Percentiles rank a stretch among this genome's conserved stretches.
phyloP scores from a whole-genome alignment of 2,797 vertebrate species.

The Orestias chungarensis region DNA sequence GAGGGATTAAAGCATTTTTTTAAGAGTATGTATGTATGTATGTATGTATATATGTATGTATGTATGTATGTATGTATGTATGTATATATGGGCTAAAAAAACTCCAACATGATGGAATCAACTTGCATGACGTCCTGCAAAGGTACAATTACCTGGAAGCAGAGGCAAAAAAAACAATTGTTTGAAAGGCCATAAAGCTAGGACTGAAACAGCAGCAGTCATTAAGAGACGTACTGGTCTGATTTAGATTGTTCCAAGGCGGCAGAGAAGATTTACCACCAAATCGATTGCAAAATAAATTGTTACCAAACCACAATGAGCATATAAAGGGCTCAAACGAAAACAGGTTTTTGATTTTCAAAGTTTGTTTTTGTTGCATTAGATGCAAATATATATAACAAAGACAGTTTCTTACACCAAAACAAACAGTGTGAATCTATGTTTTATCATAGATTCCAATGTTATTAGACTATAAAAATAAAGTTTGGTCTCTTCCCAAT shows the following conservation, averaged over 20 bases:
- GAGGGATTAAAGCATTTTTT: no score
- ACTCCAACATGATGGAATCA: not conserved
- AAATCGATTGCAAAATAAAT: conserved; percentile 39
- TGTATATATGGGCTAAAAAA: conserved; percentile 22
- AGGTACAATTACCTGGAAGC: conserved; percentile 46
- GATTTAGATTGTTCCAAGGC: conserved; percentile 41
- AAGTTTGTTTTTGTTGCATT: no score
- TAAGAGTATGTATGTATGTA: no score
- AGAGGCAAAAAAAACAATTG: conserved; percentile 47
- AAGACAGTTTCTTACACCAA: not conserved
- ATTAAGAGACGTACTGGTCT: conserved; percentile 49
- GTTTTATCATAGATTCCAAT: not conserved
- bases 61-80: no score
- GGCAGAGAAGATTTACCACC: conserved; percentile 32
- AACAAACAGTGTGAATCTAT: not conserved
- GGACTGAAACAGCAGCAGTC: conserved; percentile 38
- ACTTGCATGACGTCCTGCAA: conserved; percentile 28
- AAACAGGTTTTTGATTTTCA: not conserved
- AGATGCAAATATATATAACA: no score
- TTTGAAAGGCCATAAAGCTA: conserved; percentile 25
- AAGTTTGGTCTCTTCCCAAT: not conserved
- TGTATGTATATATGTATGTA: no score
- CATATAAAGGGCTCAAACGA: conserved; percentile 37
- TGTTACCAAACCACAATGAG: conserved; percentile 32
- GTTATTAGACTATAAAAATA: not conserved